phyloP scores from a whole-genome alignment of 2,797 vertebrate species.

The Balearica regulorum region DNA sequence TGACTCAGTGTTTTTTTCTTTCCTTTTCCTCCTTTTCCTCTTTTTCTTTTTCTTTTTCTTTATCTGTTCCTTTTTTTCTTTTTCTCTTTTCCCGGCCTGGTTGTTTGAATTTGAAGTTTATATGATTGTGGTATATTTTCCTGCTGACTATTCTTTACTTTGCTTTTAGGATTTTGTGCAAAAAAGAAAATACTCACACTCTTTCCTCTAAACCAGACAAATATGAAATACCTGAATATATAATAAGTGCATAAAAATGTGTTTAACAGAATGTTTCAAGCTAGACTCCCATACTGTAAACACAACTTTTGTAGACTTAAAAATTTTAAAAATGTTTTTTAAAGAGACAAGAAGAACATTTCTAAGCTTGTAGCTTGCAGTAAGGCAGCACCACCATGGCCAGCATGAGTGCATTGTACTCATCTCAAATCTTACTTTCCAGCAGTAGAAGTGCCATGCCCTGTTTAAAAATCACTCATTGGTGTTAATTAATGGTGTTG shows the following conservation, averaged over 20 bases:
- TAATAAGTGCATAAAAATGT: neutral
- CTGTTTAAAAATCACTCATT: neutral
- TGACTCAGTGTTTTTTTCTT: neutral
- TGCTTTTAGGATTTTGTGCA: neutral
- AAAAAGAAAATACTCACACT: neutral
- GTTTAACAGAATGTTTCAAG: neutral
- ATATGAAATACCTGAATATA: neutral
- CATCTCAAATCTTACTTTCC: neutral
- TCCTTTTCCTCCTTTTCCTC: too few species aligned
- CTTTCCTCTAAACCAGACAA: neutral
- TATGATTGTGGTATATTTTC: neutral
- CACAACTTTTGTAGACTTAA: neutral
- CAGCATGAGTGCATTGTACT: rapidly evolving
- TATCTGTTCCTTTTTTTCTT: too few species aligned
- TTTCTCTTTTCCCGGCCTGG: too few species aligned
- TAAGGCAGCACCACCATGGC: neutral
- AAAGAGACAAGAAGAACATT: neutral
- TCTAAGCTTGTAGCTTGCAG: neutral
- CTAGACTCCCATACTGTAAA: neutral
- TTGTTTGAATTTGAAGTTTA: neutral
- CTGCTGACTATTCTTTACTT: neutral
- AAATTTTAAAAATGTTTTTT: neutral
- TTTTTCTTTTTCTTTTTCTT: neutral
- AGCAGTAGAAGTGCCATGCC: neutral
- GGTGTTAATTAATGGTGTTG: neutral